A percentile compares a stretch with the other conserved stretches of the same genome.
Conservation (phyloP, 2,797 vertebrate species). For the Enteromius viviparus region DNA sequence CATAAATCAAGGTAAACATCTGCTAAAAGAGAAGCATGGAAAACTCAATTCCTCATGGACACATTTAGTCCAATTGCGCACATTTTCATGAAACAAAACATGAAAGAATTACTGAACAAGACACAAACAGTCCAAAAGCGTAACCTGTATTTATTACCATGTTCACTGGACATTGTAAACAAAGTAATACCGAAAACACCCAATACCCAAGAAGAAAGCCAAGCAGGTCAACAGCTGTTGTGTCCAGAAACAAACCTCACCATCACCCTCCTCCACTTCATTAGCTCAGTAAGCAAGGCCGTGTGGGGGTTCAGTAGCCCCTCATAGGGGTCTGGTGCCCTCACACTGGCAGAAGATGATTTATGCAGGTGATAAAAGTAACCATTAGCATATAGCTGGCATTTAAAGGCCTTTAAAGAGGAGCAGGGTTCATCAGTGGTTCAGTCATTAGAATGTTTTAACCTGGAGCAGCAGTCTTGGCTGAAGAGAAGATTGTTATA, state of each 20-base stretch:
- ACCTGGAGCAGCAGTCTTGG: slow-evolving; percentile 21
- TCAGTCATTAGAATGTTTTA: slow-evolving; percentile 69
- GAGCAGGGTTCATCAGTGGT: slow-evolving; percentile 60
- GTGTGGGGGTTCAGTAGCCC: slow-evolving; percentile 63
- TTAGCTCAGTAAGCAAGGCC: slow-evolving; percentile 62
- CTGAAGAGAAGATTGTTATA: slow-evolving; percentile 3
- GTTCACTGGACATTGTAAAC: neutral
- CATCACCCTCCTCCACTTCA: neutral
- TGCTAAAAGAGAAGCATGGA: slow-evolving; percentile 32
- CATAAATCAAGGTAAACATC: slow-evolving; percentile 23
- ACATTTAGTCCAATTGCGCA: slow-evolving; percentile 1
- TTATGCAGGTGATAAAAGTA: slow-evolving; percentile 74
- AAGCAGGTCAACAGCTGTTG: neutral
- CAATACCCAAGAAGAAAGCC: neutral
- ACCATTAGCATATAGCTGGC: slow-evolving; percentile 70
- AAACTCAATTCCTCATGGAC: neutral
- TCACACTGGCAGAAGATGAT: slow-evolving; percentile 69
- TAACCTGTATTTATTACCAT: neutral
- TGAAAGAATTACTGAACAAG: neutral
- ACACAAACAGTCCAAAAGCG: neutral
- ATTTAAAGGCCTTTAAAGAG: slow-evolving; percentile 71
- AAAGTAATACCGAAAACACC: neutral
- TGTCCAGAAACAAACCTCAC: neutral
- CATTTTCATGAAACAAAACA: slow-evolving; percentile 26
- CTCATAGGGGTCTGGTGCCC: slow-evolving; percentile 38